Evolutionary conservation across 2,113 vertebrate species (phyloP).

Genomic region (Lycocorax pyrrhopterus): DNA sequence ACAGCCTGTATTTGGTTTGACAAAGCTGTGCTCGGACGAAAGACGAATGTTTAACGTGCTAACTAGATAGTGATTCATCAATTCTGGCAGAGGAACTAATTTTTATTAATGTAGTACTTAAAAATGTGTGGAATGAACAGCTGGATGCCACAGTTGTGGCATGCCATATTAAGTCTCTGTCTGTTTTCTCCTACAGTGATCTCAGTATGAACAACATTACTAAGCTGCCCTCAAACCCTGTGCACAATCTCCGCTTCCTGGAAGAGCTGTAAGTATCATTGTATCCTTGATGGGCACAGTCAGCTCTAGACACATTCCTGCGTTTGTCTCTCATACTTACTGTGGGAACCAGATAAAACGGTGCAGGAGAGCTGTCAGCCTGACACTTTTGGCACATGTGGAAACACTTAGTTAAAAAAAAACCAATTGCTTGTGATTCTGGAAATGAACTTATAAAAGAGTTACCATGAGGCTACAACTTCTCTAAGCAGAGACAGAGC

Average conservation of each 20-base stretch:
- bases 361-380: conserved; percentile 70
- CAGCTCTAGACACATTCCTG: conserved; percentile 52
- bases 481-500: conserved; percentile 71
- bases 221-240: conserved; percentile 73
- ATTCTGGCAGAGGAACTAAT: conserved; percentile 43
- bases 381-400: conserved; percentile 69
- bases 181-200: conserved; percentile 81
- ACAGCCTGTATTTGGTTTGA: conserved; percentile 5
- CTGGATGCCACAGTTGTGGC: conserved; percentile 61
- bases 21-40: not conserved
- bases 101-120: conserved; percentile 51
- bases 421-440: conserved; percentile 64
- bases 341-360: conserved; percentile 75
- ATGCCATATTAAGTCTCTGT: conserved; percentile 60
- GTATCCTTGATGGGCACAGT: conserved; percentile 31
- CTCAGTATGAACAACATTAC: conserved; percentile 97
- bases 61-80: conserved; percentile 54
- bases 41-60: conserved; percentile 5
- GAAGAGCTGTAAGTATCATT: conserved; percentile 90
- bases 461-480: conserved; percentile 71
- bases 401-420: conserved; percentile 68
- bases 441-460: conserved; percentile 74
- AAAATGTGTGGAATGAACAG: conserved; percentile 68
- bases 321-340: conserved; percentile 66
- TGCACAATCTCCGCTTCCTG: conserved; percentile 86